Evolutionary conservation across 2,797 vertebrate genomes (phyloP).

Genomic region (Phrynocephalus vlangalii): DNA sequence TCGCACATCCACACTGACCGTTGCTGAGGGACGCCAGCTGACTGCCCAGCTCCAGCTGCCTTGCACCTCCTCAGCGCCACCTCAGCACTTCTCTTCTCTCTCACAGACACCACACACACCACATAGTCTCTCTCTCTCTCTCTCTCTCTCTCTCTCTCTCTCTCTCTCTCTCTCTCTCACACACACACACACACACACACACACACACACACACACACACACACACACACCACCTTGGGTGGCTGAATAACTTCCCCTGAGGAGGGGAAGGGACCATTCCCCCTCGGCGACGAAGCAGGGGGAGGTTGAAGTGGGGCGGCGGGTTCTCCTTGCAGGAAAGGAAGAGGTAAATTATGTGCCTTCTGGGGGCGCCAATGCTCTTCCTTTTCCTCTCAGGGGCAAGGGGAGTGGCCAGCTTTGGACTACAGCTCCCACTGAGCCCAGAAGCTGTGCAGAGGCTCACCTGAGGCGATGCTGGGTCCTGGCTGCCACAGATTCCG

Average conservation of each 20-base stretch:
- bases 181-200: too few relatives aligned
- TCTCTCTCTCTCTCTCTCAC: too few relatives aligned
- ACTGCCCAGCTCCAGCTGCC: background rate
- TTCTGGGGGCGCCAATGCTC: rapidly evolving
- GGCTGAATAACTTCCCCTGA: slow-evolving; percentile 40
- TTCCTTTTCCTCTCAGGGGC: too few relatives aligned
- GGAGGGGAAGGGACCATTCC: rapidly evolving
- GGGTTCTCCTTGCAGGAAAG: background rate
- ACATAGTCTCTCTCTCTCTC: too few relatives aligned
- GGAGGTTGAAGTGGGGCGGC: rapidly evolving
- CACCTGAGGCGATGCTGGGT: slow-evolving; percentile 13
- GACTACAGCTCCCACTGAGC: background rate
- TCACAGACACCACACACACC: background rate
- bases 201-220: background rate
- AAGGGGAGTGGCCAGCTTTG: background rate
- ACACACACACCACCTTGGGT: background rate
- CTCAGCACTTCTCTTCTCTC: background rate
- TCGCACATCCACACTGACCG: background rate
- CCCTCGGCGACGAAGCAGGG: rapidly evolving
- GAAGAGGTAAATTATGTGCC: background rate
- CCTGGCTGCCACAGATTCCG: too few relatives aligned
- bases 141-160: too few relatives aligned
- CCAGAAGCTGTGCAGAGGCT: background rate
- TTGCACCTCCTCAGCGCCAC: background rate
- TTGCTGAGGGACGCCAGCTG: background rate